Conservation (phyloP, 2,888 invertebrate species). For the Parochlus steinenii region DNA sequence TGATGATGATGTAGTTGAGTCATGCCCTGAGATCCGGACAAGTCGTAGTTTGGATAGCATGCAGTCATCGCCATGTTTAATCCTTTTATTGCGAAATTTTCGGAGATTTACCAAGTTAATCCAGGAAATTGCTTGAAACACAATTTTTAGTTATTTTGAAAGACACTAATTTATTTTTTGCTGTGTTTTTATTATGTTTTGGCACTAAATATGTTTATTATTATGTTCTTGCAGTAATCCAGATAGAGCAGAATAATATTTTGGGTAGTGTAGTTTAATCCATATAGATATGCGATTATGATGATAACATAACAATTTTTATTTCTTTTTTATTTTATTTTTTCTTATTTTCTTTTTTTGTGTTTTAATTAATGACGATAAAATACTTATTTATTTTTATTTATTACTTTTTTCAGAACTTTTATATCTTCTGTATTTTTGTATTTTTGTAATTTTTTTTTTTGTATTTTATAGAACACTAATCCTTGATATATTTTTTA, state of each 20-base stretch:
- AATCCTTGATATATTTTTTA: no score
- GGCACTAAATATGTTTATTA: neutral
- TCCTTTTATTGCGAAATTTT: no score
- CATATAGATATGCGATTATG: slow-evolving; percentile 10
- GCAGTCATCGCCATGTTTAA: slow-evolving; percentile 29
- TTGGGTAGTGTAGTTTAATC: slow-evolving; percentile 6
- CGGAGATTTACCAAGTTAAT: no score
- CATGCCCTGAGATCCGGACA: slow-evolving; percentile 26
- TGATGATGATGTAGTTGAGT: slow-evolving; percentile 19
- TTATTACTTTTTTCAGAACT: slow-evolving; percentile 2
- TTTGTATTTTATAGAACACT: neutral
- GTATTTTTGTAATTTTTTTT: neutral
- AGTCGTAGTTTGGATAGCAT: slow-evolving; percentile 30
- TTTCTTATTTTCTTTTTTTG: no score
- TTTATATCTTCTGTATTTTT: slow-evolving; percentile 3
- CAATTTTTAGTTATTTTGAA: no score
- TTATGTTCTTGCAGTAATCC: slow-evolving; percentile 10
- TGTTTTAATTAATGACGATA: slow-evolving; percentile 1
- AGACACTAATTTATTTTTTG: neutral
- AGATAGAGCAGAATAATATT: neutral
- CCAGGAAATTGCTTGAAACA: no score
- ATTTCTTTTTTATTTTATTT: no score
- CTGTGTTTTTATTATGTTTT: neutral
- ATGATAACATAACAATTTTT: slow-evolving; percentile 4
- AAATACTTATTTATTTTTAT: neutral